A percentile compares a stretch with the other conserved stretches of the same genome.
Conservation (phyloP, 1,140 invertebrate genomes). For the Anastrepha ludens region DNA sequence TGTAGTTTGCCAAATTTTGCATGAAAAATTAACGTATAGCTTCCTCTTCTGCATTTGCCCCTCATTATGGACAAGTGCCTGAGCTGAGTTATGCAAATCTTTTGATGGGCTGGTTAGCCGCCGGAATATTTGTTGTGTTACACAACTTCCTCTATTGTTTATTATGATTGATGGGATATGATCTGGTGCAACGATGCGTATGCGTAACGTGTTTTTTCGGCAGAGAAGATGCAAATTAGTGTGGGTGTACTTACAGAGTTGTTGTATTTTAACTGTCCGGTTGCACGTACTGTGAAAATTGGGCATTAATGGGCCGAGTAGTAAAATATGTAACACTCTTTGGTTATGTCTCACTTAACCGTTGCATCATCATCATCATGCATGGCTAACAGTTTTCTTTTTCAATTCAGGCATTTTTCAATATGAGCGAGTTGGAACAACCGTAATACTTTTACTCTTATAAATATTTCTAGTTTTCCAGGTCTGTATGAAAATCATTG, state of each 20-base stretch:
- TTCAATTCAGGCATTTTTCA: no score
- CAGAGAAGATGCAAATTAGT: neutral
- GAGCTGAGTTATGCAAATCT: conserved; percentile 18
- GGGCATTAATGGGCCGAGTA: no score
- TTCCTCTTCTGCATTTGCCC: neutral
- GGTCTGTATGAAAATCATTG: no score
- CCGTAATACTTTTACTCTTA: no score
- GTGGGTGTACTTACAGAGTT: neutral
- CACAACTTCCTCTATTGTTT: conserved; percentile 40
- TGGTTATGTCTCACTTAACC: no score
- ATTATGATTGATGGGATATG: conserved; percentile 48
- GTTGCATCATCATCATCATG: no score
- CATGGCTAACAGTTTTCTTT: no score
- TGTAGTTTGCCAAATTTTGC: conserved; percentile 14
- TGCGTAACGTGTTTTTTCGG: neutral
- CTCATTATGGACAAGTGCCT: neutral
- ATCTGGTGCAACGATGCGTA: conserved; percentile 47
- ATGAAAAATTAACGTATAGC: conserved; percentile 18
- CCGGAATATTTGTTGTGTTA: conserved; percentile 17
- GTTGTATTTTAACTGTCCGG: neutral
- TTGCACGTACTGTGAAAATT: no score
- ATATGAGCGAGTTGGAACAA: no score
- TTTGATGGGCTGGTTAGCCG: neutral
- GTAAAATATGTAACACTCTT: no score
- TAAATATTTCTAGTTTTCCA: no score